Percentiles rank a stretch among this genome's conserved stretches.
Conservation (phyloP, 2,888 invertebrate species). For the Blera fallax region DNA sequence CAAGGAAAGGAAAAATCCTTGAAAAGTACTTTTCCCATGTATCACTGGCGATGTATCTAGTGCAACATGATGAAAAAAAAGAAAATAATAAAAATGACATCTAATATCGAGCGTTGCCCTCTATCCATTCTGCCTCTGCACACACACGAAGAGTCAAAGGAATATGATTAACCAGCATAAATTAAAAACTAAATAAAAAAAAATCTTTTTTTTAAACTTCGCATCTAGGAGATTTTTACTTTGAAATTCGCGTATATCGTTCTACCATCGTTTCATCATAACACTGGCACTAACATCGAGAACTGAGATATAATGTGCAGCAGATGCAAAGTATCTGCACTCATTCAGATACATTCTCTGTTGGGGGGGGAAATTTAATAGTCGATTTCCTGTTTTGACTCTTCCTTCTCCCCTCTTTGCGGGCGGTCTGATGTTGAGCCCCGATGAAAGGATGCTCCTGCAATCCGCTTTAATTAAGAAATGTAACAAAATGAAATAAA, state of each 20-base stretch:
- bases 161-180: constrained; percentile 68
- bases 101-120: constrained; percentile 48
- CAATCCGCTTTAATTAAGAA: constrained; percentile 61
- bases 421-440: not conserved
- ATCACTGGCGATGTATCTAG: not conserved
- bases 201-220: not conserved
- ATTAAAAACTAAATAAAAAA: constrained; percentile 33
- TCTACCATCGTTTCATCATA: not conserved
- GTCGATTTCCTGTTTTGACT: constrained; percentile 50
- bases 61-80: not conserved
- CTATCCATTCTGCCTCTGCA: constrained; percentile 7
- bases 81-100: not conserved
- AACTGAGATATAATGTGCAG: not conserved
- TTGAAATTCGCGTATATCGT: not conserved
- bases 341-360: constrained; percentile 10
- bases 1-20: not conserved
- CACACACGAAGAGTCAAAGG: constrained; percentile 54
- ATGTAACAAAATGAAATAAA: constrained; percentile 9
- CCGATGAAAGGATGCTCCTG: constrained; percentile 40
- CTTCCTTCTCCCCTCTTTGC: not conserved
- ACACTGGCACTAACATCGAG: not conserved
- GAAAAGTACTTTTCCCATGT: not conserved
- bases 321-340: constrained; percentile 2
- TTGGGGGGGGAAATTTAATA: constrained; percentile 27
- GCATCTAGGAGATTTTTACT: constrained; percentile 12